Conservation (phyloP, 2,888 invertebrate genomes). For the Dolomedes plantarius region DNA sequence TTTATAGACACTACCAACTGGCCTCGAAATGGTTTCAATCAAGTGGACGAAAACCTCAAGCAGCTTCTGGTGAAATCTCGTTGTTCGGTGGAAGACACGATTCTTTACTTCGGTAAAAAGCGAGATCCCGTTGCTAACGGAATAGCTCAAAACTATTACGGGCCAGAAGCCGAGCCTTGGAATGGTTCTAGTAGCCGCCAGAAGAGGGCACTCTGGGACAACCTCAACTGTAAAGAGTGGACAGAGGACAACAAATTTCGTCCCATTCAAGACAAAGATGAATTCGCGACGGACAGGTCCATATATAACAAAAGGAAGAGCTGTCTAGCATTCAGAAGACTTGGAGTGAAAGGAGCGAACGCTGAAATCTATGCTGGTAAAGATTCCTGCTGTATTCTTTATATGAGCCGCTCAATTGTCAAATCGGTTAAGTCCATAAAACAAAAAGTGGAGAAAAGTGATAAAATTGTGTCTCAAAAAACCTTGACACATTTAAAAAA, state of each 20-base stretch:
- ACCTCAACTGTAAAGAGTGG: slow-evolving; percentile 67
- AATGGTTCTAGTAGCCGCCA: slow-evolving; percentile 21
- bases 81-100: slow-evolving; percentile 30
- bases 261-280: slow-evolving; percentile 51
- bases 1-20: slow-evolving; percentile 42
- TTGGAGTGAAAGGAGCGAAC: slow-evolving; percentile 55
- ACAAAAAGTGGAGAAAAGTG: no score
- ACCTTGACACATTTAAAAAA: no score
- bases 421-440: no score
- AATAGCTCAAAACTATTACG: slow-evolving; percentile 38
- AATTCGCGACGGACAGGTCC: slow-evolving; percentile 40
- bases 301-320: slow-evolving; percentile 53
- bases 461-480: no score
- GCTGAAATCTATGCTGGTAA: slow-evolving; percentile 63
- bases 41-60: slow-evolving; percentile 59
- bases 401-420: no score
- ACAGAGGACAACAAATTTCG: slow-evolving; percentile 42
- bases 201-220: slow-evolving; percentile 55
- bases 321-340: slow-evolving; percentile 42
- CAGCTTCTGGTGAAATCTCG: neutral
- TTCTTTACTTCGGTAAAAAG: slow-evolving; percentile 52
- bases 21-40: slow-evolving; percentile 69
- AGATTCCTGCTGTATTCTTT: no score
- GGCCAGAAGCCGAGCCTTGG: slow-evolving; percentile 37
- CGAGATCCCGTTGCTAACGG: slow-evolving; percentile 24